Conservation (phyloP, 2,888 invertebrate species). For the Panopea generosa region DNA sequence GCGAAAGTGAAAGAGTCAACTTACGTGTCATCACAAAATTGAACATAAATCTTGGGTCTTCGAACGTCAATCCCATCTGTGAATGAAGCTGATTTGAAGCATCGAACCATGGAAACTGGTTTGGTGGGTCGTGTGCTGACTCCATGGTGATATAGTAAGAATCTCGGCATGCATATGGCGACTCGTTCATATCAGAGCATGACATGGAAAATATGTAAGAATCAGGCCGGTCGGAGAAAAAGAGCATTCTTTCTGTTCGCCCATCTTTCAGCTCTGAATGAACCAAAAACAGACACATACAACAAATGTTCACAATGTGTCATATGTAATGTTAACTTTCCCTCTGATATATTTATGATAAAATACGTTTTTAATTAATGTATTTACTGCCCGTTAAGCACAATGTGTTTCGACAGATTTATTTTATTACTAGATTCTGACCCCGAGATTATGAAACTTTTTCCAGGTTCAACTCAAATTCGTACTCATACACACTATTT, state of each 20-base stretch:
- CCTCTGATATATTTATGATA: no score
- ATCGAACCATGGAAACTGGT: conserved; percentile 53
- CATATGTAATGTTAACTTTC: no score
- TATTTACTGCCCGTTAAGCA: no score
- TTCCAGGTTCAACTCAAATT: no score
- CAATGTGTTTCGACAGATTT: no score
- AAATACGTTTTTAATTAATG: no score
- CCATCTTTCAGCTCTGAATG: conserved; percentile 42
- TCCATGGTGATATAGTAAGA: conserved; percentile 55
- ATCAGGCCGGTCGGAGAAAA: conserved; percentile 48
- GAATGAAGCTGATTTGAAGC: conserved; percentile 42
- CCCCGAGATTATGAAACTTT: no score
- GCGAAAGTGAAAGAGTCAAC: no score
- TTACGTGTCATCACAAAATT: conserved; percentile 61
- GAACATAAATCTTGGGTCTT: conserved; percentile 61
- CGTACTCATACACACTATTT: no score
- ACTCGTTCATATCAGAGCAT: conserved; percentile 52
- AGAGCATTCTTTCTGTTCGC: conserved; percentile 47
- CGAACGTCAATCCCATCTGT: conserved; percentile 44
- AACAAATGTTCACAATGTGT: no score
- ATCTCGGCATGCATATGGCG: conserved; percentile 59
- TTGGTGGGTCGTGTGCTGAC: conserved; percentile 52
- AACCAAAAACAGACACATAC: background rate
- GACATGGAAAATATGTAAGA: conserved; percentile 57
- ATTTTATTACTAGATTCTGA: no score